These are phyloP conservation scores for Thaumatotibia leucotreta DNA, from an alignment of 1,140 invertebrate species.

Conservation along the genomic window DNA sequence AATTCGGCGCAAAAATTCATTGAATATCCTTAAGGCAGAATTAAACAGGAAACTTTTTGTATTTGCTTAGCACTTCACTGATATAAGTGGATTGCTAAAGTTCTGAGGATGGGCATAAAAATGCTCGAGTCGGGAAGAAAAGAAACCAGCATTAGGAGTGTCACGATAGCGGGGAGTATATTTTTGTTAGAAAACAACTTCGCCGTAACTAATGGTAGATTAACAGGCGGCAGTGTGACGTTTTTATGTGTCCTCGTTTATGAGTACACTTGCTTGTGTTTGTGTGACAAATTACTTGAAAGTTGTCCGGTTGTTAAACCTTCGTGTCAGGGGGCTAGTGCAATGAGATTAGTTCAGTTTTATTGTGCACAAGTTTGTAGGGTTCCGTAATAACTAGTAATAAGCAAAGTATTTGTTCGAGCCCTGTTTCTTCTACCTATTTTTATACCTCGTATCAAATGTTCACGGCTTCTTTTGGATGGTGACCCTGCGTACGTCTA, in stretches of 20 bases:
- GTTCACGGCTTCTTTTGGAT: no score
- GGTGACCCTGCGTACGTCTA: no score
- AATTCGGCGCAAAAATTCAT: conserved; percentile 56
- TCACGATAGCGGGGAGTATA: conserved; percentile 63
- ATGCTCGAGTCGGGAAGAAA: conserved; percentile 59
- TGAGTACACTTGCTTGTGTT: conserved; percentile 22
- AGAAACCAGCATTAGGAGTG: conserved; percentile 68
- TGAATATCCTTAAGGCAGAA: conserved; percentile 69
- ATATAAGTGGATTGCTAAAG: conserved; percentile 75
- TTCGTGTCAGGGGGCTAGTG: background rate
- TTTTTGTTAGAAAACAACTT: conserved; percentile 60
- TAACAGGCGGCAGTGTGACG: conserved; percentile 33
- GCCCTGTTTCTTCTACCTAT: background rate
- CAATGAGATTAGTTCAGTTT: background rate
- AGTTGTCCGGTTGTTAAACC: background rate
- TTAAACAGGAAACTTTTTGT: conserved; percentile 74
- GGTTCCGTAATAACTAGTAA: background rate
- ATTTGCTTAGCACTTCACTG: conserved; percentile 72
- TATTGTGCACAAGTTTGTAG: background rate
- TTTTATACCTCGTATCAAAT: no score
- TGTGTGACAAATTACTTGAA: background rate
- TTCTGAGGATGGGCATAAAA: conserved; percentile 73
- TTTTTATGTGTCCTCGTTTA: conserved; percentile 37
- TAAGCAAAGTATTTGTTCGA: background rate
- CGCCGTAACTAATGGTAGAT: conserved; percentile 41